A percentile compares a stretch with the other conserved stretches of the same genome.
Evolutionary conservation across 2,113 vertebrate genomes (phyloP).

Genomic region (Cisticola juncidis): DNA sequence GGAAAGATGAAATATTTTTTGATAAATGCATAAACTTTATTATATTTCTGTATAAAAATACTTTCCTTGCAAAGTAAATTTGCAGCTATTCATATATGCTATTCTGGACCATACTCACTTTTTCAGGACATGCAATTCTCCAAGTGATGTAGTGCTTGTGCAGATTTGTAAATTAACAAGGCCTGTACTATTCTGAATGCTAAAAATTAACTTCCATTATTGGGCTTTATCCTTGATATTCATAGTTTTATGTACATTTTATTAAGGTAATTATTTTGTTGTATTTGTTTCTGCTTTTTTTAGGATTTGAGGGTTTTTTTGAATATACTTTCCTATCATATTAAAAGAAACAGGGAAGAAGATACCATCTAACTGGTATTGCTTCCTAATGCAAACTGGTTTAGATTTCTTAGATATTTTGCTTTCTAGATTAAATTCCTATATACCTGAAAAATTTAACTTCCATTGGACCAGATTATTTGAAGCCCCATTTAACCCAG

Average conservation of each 20-base stretch:
- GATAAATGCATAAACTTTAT: neutral
- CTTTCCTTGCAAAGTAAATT: neutral
- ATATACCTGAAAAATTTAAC: neutral
- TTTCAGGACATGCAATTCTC: neutral
- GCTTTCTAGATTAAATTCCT: neutral
- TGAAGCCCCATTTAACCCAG: neutral
- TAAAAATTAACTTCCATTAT: neutral
- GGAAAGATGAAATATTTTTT: neutral
- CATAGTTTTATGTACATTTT: neutral
- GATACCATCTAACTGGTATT: neutral
- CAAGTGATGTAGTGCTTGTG: neutral
- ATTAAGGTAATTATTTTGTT: neutral
- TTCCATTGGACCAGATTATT: neutral
- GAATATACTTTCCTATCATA: neutral
- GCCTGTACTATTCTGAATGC: neutral
- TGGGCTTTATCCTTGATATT: neutral
- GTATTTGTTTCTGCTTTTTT: neutral
- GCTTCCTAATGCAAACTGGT: neutral
- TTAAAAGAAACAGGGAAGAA: neutral
- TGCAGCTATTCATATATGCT: neutral
- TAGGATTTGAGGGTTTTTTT: rapidly evolving
- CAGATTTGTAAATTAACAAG: neutral
- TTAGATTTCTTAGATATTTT: neutral
- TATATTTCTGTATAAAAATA: neutral
- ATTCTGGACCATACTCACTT: neutral